A percentile compares a stretch with the other conserved stretches of the same genome.
These are phyloP conservation scores for Cotesia chilonis DNA, from an alignment of 1,140 invertebrate species.

Conservation along the genomic window DNA sequence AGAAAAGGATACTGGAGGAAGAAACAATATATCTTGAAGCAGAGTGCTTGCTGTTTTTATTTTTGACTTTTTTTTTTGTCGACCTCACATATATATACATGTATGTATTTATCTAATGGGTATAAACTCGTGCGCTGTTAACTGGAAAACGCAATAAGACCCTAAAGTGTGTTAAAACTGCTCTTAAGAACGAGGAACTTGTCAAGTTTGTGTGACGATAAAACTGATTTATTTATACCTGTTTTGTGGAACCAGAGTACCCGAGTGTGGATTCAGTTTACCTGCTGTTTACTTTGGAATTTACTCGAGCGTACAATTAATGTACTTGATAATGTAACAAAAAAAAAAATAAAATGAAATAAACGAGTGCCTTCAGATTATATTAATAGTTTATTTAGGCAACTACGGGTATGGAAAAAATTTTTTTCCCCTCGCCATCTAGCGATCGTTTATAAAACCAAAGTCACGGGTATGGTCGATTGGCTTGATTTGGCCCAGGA, in stretches of 20 bases:
- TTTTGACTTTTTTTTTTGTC: conserved; percentile 3
- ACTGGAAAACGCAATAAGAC: conserved; percentile 8
- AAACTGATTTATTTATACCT: conserved; percentile 40
- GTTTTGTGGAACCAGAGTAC: conserved; percentile 15
- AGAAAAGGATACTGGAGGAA: background rate
- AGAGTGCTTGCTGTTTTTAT: background rate
- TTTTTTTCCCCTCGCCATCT: no score
- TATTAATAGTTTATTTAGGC: no score
- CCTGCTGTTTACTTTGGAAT: no score
- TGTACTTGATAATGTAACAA: background rate
- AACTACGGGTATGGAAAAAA: no score
- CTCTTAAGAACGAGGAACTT: conserved; percentile 12
- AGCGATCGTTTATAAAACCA: no score
- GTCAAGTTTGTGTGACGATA: conserved; percentile 31
- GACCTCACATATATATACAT: background rate
- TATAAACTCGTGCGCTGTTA: conserved; percentile 17
- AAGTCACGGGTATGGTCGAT: no score
- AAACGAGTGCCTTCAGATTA: background rate
- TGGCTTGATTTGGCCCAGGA: no score
- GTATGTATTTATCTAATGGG: background rate
- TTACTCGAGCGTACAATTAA: no score
- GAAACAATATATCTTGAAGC: background rate
- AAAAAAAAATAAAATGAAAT: background rate
- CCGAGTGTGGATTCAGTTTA: no score
- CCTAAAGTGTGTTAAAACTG: conserved; percentile 11